These are phyloP conservation scores for Dascyllus trimaculatus DNA, from an alignment of 2,113 vertebrate genomes.

Conservation along the genomic window DNA sequence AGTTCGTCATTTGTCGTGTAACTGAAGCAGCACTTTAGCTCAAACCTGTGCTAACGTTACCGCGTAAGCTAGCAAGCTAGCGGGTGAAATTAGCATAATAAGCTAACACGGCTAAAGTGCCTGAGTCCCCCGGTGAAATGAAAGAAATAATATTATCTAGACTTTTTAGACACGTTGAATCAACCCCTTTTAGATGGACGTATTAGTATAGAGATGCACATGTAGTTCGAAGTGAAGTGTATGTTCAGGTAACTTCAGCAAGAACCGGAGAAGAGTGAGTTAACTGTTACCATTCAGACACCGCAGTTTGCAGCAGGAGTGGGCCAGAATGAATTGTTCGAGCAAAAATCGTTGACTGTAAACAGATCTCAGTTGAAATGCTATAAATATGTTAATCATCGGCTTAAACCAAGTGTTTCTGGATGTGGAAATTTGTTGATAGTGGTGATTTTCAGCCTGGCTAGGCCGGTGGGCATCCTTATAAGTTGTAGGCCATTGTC, in stretches of 20 bases:
- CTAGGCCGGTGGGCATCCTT: neutral
- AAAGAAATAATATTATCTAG: neutral
- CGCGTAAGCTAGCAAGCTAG: constrained; percentile 40
- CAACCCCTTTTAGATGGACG: fast-evolving
- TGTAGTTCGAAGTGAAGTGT: fast-evolving
- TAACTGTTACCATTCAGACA: neutral
- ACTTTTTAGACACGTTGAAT: neutral
- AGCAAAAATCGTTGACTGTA: neutral
- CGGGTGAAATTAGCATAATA: constrained; percentile 56
- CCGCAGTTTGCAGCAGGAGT: neutral
- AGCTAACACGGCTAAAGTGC: constrained; percentile 57
- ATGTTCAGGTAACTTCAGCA: neutral
- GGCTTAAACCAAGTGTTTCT: fast-evolving
- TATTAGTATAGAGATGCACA: fast-evolving
- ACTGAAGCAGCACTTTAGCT: neutral
- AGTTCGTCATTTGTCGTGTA: too few species aligned
- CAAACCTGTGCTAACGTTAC: neutral
- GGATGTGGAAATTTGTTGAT: fast-evolving
- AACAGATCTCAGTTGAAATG: fast-evolving
- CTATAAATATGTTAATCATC: neutral
- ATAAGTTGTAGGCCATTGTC: constrained; percentile 34
- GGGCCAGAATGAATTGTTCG: neutral
- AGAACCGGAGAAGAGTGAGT: neutral
- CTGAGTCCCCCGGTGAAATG: neutral
- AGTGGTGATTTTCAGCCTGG: neutral